Conservation (phyloP, 1,140 invertebrate genomes). For the Scaptomyza pallida region DNA sequence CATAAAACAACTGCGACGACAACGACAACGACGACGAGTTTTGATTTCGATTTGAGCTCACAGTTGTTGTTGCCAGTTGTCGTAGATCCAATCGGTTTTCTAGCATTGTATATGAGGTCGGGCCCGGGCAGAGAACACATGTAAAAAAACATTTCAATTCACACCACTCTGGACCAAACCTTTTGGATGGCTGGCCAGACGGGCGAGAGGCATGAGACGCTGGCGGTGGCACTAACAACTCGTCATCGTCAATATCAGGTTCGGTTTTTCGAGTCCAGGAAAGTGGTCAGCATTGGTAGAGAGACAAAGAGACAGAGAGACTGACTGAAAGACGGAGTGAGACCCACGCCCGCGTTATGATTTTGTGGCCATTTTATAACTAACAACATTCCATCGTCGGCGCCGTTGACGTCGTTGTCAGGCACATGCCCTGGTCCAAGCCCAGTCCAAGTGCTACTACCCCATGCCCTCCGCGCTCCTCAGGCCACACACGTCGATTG, state of each 20-base stretch:
- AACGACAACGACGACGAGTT: constrained; percentile 61
- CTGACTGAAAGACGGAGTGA: no score
- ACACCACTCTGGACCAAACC: constrained; percentile 66
- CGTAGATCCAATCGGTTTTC: constrained; percentile 59
- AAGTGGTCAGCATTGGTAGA: constrained; percentile 32
- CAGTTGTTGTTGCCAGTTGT: constrained; percentile 6
- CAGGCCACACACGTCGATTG: constrained; percentile 66
- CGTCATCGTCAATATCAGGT: constrained; percentile 69
- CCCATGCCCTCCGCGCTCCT: constrained; percentile 5
- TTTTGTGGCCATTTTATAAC: constrained; percentile 82
- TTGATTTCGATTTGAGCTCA: constrained; percentile 64
- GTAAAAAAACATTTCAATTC: constrained; percentile 79
- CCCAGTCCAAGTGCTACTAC: constrained; percentile 2
- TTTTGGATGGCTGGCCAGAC: constrained; percentile 20
- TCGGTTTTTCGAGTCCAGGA: constrained; percentile 54
- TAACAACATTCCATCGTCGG: constrained; percentile 75
- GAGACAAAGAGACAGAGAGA: neutral
- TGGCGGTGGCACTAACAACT: constrained; percentile 38
- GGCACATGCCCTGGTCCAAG: constrained; percentile 1
- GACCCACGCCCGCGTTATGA: constrained; percentile 77
- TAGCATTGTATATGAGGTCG: constrained; percentile 27
- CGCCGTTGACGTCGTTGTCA: constrained; percentile 31
- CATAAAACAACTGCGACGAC: constrained; percentile 64
- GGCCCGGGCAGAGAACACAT: constrained; percentile 44
- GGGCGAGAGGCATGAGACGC: neutral